phyloP scores from a whole-genome alignment of 2,797 vertebrate genomes.

The Danio aesculapii region DNA sequence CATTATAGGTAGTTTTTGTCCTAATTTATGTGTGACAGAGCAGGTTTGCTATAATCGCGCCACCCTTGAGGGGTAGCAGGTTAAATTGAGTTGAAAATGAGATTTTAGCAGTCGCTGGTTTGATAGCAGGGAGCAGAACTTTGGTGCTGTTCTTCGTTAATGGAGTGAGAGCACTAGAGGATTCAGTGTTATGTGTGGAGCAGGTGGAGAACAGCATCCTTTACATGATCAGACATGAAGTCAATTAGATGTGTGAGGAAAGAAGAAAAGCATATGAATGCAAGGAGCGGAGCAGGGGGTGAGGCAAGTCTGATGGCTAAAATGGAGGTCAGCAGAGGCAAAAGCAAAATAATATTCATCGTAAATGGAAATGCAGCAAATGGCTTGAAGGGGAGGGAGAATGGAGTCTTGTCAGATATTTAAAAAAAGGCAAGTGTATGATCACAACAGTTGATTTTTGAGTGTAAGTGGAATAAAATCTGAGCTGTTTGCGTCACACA shows the following conservation, averaged over 20 bases:
- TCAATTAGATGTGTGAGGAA: slow-evolving; percentile 83
- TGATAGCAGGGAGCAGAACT: slow-evolving; percentile 82
- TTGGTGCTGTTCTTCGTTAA: slow-evolving; percentile 83
- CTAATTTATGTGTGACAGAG: slow-evolving; percentile 57
- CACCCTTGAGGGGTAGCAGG: slow-evolving; percentile 75
- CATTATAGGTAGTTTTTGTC: slow-evolving; percentile 33
- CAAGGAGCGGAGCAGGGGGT: slow-evolving; percentile 57
- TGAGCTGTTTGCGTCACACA: not conserved
- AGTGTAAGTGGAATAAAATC: slow-evolving; percentile 7
- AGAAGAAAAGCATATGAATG: slow-evolving; percentile 63
- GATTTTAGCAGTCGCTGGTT: slow-evolving; percentile 82
- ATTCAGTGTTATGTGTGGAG: slow-evolving; percentile 82
- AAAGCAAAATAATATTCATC: slow-evolving; percentile 50
- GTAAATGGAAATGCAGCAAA: slow-evolving; percentile 51
- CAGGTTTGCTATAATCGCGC: slow-evolving; percentile 57
- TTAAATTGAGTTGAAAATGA: slow-evolving; percentile 89
- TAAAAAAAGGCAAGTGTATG: slow-evolving; percentile 7
- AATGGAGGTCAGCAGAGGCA: slow-evolving; percentile 57
- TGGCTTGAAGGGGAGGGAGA: slow-evolving; percentile 23
- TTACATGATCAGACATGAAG: slow-evolving; percentile 85
- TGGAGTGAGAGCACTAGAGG: slow-evolving; percentile 86
- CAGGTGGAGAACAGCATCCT: slow-evolving; percentile 80
- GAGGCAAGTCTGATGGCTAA: slow-evolving; percentile 54
- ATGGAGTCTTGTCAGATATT: slow-evolving; percentile 16
- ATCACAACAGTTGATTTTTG: slow-evolving; percentile 12